These are phyloP conservation scores for Ophraella communa DNA, from an alignment of 2,888 invertebrate species.

Conservation along the genomic window DNA sequence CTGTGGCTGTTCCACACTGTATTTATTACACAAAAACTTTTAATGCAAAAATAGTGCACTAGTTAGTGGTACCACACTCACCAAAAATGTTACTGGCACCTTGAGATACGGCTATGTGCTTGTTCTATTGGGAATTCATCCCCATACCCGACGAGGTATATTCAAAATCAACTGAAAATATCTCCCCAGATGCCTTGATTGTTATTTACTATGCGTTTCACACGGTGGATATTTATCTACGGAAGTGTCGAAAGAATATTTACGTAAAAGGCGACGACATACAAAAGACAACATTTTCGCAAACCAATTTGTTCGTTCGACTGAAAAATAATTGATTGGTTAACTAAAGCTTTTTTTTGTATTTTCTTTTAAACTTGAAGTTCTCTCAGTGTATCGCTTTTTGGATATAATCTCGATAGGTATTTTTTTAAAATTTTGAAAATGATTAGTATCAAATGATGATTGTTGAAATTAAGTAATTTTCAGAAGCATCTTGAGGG, in stretches of 20 bases:
- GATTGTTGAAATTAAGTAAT: too few relatives aligned
- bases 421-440: too few relatives aligned
- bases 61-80: too few relatives aligned
- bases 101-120: constrained; percentile 1
- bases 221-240: constrained; percentile 31
- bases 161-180: constrained; percentile 31
- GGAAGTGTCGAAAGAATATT: constrained; percentile 28
- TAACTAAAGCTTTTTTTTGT: constrained; percentile 8
- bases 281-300: constrained; percentile 17
- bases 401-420: not conserved
- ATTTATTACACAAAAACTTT: too few relatives aligned
- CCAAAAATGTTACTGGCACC: too few relatives aligned
- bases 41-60: too few relatives aligned
- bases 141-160: constrained; percentile 26
- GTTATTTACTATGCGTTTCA: constrained; percentile 35
- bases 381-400: not conserved
- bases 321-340: constrained; percentile 22
- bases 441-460: too few relatives aligned
- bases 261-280: constrained; percentile 23
- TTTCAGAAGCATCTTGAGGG: too few relatives aligned
- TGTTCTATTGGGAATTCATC: constrained; percentile 24
- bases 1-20: too few relatives aligned
- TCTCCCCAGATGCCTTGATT: constrained; percentile 27
- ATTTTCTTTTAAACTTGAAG: not conserved
- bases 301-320: constrained; percentile 20